Evolutionary conservation across 1,140 invertebrate genomes (phyloP).

Genomic region (Campodea augens): DNA sequence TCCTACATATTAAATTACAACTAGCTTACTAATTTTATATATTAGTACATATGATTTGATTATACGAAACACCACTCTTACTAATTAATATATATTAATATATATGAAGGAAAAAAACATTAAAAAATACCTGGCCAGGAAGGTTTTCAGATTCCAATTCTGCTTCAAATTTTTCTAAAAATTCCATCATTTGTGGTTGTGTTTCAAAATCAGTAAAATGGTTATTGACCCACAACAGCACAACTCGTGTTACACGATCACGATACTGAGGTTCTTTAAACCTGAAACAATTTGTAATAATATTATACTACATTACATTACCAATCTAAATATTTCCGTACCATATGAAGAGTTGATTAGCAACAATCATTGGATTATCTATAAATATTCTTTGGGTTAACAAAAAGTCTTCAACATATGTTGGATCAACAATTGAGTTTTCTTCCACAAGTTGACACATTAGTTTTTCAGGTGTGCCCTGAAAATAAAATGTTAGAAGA

Average conservation of each 20-base stretch:
- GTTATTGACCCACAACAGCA: slow-evolving; percentile 96
- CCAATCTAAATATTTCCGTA: too few relatives aligned
- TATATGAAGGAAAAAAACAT: too few relatives aligned
- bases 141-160: slow-evolving; percentile 66
- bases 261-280: slow-evolving; percentile 58
- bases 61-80: too few relatives aligned
- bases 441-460: slow-evolving; percentile 90
- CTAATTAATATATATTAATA: too few relatives aligned
- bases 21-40: too few relatives aligned
- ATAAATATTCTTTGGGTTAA: slow-evolving; percentile 96
- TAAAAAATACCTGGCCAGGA: slow-evolving; percentile 42
- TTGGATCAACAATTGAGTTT: slow-evolving; percentile 80
- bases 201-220: slow-evolving; percentile 99
- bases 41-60: too few relatives aligned
- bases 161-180: slow-evolving; percentile 81
- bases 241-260: slow-evolving; percentile 82
- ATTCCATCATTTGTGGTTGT: slow-evolving; percentile 88
- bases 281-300: too few relatives aligned
- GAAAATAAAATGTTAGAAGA: too few relatives aligned
- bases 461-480: slow-evolving; percentile 73
- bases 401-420: slow-evolving; percentile 95
- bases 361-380: slow-evolving; percentile 58
- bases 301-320: too few relatives aligned
- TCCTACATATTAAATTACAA: too few relatives aligned
- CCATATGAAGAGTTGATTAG: slow-evolving; percentile 75